Conservation (phyloP, 2,888 invertebrate species). For the Antitype chi region DNA sequence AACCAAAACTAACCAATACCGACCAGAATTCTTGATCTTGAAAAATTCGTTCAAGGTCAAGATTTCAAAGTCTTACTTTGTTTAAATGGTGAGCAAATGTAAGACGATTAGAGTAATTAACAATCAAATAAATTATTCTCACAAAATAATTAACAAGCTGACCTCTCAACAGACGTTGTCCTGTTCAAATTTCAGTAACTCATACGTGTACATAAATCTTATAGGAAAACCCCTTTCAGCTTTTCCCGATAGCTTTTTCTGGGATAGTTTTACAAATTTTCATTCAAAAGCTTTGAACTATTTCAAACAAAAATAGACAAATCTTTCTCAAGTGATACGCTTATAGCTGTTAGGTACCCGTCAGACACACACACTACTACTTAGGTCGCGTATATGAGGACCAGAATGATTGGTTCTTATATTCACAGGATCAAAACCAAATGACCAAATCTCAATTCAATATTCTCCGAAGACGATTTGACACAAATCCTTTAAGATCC, state of each 20-base stretch:
- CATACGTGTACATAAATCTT: neutral
- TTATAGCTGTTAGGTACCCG: neutral
- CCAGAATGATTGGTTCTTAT: neutral
- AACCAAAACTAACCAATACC: too few species aligned
- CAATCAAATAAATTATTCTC: too few species aligned
- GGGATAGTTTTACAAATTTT: neutral
- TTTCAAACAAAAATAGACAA: neutral
- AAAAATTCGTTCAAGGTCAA: neutral
- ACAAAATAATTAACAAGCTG: neutral
- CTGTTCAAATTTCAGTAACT: neutral
- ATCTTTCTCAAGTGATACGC: neutral
- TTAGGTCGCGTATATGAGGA: too few species aligned
- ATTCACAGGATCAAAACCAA: neutral
- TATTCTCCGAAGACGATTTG: slow-evolving; percentile 5
- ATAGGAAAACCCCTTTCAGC: neutral
- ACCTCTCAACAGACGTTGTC: neutral
- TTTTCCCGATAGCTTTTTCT: neutral
- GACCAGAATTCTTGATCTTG: neutral
- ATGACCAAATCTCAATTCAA: neutral
- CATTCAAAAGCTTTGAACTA: neutral
- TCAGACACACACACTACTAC: neutral
- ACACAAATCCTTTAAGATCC: neutral
- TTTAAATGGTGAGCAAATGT: neutral
- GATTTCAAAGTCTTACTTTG: neutral
- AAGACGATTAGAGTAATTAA: neutral